phyloP scores from a whole-genome alignment of 2,113 vertebrate genomes.

The Zapus hudsonius region DNA sequence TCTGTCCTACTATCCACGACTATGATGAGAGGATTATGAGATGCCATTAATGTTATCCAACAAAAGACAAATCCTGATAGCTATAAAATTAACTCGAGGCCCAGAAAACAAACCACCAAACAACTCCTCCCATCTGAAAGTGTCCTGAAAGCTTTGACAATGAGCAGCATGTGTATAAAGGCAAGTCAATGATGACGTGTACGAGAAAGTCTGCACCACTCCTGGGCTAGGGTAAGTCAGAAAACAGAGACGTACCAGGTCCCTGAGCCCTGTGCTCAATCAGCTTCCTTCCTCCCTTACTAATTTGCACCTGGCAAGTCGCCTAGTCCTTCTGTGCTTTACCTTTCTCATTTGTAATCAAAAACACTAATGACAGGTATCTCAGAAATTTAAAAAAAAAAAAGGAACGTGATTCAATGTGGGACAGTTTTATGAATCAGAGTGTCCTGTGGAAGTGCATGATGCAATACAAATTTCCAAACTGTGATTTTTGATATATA shows the following conservation, averaged over 20 bases:
- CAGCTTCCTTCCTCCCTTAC: no score
- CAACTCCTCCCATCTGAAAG: not conserved
- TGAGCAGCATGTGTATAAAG: not conserved
- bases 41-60: not conserved
- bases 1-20: no score
- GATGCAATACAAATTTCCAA: not conserved
- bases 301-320: no score
- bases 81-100: not conserved
- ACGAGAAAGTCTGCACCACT: not conserved
- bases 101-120: not conserved
- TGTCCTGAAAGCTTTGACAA: not conserved
- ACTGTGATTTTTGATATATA: not conserved
- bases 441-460: not conserved
- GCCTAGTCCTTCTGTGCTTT: not conserved
- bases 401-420: no score
- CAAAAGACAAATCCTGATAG: not conserved
- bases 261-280: not conserved
- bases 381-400: not conserved
- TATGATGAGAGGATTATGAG: not conserved
- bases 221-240: not conserved
- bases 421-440: not conserved
- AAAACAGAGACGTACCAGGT: not conserved
- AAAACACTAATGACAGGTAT: not conserved
- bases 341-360: not conserved
- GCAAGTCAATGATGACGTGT: not conserved